These are phyloP conservation scores for Odontocolon sp. DNA, from an alignment of 2,888 invertebrate species.

Conservation along the genomic window DNA sequence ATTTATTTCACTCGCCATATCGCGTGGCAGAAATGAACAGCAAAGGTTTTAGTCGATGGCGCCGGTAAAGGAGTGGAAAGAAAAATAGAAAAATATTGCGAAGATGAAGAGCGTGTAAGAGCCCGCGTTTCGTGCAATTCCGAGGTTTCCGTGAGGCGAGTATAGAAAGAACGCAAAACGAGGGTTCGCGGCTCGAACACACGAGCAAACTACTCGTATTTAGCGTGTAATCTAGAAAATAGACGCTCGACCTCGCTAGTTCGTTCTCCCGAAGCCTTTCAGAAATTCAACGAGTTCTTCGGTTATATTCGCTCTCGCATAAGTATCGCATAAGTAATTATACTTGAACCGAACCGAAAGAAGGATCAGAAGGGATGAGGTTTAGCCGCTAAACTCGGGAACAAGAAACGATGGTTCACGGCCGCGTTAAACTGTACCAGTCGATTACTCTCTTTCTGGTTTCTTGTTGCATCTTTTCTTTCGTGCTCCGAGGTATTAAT, in stretches of 20 bases:
- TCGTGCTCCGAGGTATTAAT: slow-evolving; percentile 12
- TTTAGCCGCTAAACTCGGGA: too few relatives aligned
- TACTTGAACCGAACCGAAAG: too few relatives aligned
- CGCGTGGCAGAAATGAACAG: not conserved
- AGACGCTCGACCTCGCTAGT: not conserved
- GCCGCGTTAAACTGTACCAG: not conserved
- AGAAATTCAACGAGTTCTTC: not conserved
- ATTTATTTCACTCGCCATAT: not conserved
- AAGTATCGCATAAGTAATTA: slow-evolving; percentile 11
- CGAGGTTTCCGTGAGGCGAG: not conserved
- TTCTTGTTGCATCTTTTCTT: not conserved
- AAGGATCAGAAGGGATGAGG: too few relatives aligned
- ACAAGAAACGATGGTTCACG: not conserved
- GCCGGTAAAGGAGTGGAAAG: not conserved
- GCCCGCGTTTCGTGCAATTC: not conserved
- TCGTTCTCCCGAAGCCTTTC: not conserved
- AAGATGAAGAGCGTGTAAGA: slow-evolving; percentile 2
- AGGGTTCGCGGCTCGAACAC: not conserved
- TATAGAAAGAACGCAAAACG: not conserved
- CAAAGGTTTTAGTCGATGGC: not conserved
- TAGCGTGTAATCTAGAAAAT: slow-evolving; percentile 15
- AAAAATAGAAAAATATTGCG: slow-evolving; percentile 2
- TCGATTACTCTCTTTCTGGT: not conserved
- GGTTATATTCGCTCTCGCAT: not conserved
- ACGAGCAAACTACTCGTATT: slow-evolving; percentile 5